Evolutionary conservation across 1,140 invertebrate species (phyloP).

Genomic region (Aculops lycopersici): DNA sequence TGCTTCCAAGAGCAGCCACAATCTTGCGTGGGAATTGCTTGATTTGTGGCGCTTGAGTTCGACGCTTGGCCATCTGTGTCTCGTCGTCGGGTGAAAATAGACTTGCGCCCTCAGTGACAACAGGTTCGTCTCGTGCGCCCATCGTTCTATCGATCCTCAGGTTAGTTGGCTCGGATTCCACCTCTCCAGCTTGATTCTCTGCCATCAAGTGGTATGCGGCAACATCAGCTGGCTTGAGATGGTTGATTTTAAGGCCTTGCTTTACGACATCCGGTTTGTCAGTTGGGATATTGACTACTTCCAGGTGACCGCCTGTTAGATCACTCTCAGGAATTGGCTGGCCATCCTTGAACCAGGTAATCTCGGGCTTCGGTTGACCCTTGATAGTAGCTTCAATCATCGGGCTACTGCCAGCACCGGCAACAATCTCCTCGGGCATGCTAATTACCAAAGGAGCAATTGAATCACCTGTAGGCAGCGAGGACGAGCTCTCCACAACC

Average conservation of each 20-base stretch:
- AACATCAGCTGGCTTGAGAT: conserved; percentile 22
- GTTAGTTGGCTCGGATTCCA: conserved; percentile 21
- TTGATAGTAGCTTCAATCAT: conserved; percentile 14
- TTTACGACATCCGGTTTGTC: conserved; percentile 25
- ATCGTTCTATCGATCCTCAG: background rate
- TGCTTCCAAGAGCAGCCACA: background rate
- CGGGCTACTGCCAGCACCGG: conserved; percentile 14
- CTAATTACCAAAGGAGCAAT: no score
- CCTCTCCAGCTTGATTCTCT: conserved; percentile 19
- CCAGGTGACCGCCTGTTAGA: conserved; percentile 38
- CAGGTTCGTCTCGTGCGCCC: background rate
- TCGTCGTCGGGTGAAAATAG: background rate
- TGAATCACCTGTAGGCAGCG: no score
- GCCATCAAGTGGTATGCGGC: conserved; percentile 24
- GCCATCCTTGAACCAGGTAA: conserved; percentile 27
- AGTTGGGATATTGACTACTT: conserved; percentile 38
- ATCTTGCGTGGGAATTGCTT: background rate
- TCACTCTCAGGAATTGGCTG: conserved; percentile 25
- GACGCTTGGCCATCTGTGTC: background rate
- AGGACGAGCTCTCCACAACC: no score
- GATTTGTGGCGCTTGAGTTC: background rate
- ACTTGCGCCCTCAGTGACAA: background rate
- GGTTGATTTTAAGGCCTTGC: conserved; percentile 20
- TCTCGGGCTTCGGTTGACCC: conserved; percentile 13
- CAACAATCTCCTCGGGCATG: conserved; percentile 4